Evolutionary conservation across 1,140 invertebrate species (phyloP), one percentile per base, ranked within the genome.

Genomic region (Contarinia nasturtii): DNA sequence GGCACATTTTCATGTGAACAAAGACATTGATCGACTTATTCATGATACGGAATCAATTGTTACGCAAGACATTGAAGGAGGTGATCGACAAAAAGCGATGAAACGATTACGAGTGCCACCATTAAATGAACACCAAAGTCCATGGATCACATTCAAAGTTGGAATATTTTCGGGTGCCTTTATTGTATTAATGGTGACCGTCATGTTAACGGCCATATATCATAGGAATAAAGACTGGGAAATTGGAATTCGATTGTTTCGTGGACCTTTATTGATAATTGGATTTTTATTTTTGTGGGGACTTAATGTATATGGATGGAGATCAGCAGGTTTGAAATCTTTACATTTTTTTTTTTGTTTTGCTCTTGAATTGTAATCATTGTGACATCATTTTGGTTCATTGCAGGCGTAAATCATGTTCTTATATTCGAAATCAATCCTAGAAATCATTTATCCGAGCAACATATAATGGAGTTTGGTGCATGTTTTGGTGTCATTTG

Each of bases 401-500:
- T 10, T n/a, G n/a, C 27, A 1, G 88, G 89, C 15, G 61, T 64
- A 2, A 61, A 94, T 64, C 89, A 94, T 63, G 88, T 94, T 1
- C 72, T 93, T 0, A 94, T 93, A 50, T 93, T 94, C 57, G 90
- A 93, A 64, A 67, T 94, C 22, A 86, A 93, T 68, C 89, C 89
- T 1, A 67, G 89, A 44, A 85, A 89, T 64, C 88, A 93, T 68
- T 63, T 79, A 1, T 77, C 85, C 2, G 86, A 90, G 59, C 83
- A 88, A 55, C 81, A 91, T 55, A 67, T 93, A 1, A 82, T 93
- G 69, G 87, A 93, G 71, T 67, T 92, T 51, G 82, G 87, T 0
- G 75, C 82, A 1, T 79, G 89, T 45, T 77, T 92, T 58, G 82
- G 84, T 20, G 80, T 91, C 4, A 68, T 90, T 14, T 93, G 88